Conservation (phyloP, 2,113 vertebrate species). For the Tor tambroides region DNA sequence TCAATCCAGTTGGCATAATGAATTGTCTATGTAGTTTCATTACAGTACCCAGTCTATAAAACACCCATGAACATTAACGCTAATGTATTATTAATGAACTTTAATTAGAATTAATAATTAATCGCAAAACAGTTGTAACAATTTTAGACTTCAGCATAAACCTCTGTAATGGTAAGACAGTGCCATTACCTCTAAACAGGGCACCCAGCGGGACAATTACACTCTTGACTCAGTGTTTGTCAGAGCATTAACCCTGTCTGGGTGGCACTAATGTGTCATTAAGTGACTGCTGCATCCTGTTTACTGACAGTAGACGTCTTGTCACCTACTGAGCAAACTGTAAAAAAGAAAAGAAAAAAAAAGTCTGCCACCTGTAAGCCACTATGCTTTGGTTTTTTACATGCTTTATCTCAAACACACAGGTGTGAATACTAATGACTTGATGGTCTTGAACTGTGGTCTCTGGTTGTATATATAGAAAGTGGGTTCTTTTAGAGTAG, state of each 20-base stretch:
- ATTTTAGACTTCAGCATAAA: neutral
- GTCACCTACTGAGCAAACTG: slow-evolving; percentile 15
- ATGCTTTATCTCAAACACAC: neutral
- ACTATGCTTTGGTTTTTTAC: slow-evolving; percentile 26
- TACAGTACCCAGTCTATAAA: slow-evolving; percentile 3
- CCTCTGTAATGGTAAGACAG: neutral
- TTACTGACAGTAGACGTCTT: slow-evolving; percentile 45
- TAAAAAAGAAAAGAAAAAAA: neutral
- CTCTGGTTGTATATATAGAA: neutral
- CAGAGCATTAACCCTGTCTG: slow-evolving; percentile 47
- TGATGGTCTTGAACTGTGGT: neutral
- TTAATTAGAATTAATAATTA: slow-evolving; percentile 10
- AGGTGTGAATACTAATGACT: slow-evolving; percentile 3
- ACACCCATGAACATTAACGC: slow-evolving; percentile 5
- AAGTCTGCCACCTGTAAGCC: neutral
- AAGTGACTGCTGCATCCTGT: slow-evolving; percentile 49
- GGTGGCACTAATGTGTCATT: slow-evolving; percentile 52
- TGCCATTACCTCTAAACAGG: slow-evolving; percentile 22
- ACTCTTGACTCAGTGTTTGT: slow-evolving; percentile 50
- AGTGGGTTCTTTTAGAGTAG: neutral
- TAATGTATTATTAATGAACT: slow-evolving; percentile 9
- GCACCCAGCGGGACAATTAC: slow-evolving; percentile 37
- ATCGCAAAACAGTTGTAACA: neutral
- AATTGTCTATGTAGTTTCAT: neutral
- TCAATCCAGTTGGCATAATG: neutral